Percentiles rank a stretch among this genome's conserved stretches.
Conservation (phyloP, 2,888 invertebrate genomes). For the Philhelius pedissequus region DNA sequence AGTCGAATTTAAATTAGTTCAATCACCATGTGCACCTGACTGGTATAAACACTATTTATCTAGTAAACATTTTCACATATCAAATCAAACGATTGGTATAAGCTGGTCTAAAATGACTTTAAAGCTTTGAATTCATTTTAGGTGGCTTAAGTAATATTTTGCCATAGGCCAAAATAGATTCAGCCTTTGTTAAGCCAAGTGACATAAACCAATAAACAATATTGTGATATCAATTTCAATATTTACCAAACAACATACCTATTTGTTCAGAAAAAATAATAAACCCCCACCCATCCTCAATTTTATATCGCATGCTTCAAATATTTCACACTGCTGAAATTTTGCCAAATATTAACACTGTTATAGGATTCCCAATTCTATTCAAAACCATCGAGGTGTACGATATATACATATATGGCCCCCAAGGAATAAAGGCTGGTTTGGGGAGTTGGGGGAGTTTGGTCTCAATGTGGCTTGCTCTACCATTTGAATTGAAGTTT, state of each 20-base stretch:
- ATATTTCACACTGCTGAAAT: constrained; percentile 33
- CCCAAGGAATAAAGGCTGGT: too few relatives aligned
- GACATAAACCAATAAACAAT: background rate
- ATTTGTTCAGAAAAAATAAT: background rate
- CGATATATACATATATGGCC: too few relatives aligned
- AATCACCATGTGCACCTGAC: background rate
- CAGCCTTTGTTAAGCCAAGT: background rate
- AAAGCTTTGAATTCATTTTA: too few relatives aligned
- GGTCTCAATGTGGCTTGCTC: background rate
- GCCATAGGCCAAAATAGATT: background rate
- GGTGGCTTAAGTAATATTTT: background rate
- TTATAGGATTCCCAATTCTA: constrained; percentile 47
- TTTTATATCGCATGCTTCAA: background rate
- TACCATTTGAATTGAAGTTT: background rate
- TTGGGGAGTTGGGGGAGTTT: too few relatives aligned
- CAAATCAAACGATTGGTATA: background rate
- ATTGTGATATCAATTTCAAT: background rate
- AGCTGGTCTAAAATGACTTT: background rate
- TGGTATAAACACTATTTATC: background rate
- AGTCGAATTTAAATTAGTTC: too few relatives aligned
- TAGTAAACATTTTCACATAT: too few relatives aligned
- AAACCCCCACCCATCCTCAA: background rate
- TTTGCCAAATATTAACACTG: constrained; percentile 41
- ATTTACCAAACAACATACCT: background rate
- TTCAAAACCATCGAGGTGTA: constrained; percentile 60